Base-by-base conservation (phyloP, 2,888 invertebrate genomes). In the Oligia fasciuncula region DNA sequence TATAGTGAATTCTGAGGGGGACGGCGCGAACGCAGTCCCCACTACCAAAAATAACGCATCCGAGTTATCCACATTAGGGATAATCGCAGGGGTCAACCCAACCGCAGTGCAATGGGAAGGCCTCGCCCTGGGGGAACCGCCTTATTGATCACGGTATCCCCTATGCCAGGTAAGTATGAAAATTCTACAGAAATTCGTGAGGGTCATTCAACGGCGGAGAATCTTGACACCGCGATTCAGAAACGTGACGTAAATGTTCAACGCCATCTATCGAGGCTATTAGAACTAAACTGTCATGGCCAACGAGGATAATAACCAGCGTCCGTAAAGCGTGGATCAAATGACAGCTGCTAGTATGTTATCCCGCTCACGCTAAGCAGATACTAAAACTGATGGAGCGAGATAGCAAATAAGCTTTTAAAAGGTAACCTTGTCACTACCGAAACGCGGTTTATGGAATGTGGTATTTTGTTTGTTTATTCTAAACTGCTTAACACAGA, bases 11-110 rank as follows among this genome's bases (percentile, higher is more conserved):
- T 82, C 65, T 70, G 35, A 73, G 79, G 84, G 80, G 65, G 83
- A 88, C 88, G 51, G 77, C 83, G 81, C 85, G 79, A 63, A 83
- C 80, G 76, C 87, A 88, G 88, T 82, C 81, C 81, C 82, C 80
- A 85, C 83, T 83, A 85, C 80, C 84, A 84, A 83, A 85, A 80
- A 83, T 85, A 49, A 79, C 82, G 85, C 82, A 79, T 72, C 81
- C 84, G 84, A 84, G 79, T 81, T 84, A 81, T 79, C 77, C 84
- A 81, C 81, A 84, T 81, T 81, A 81, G 81, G 81, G 83, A 83
- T 83, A 81, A 81, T 83, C 80, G 80, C 80, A 80, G 57, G 80
- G 80, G 80, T 80, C 80, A 80, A 83, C 81, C 84, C n/a, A 23
- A 35, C 84, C 81, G 81, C 84, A 84, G 84, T 81, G 81, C 81